Percentiles rank a stretch among this genome's conserved stretches.
phyloP scores from a whole-genome alignment of 2,888 invertebrate genomes.

The Chrysolina oricalcia region DNA sequence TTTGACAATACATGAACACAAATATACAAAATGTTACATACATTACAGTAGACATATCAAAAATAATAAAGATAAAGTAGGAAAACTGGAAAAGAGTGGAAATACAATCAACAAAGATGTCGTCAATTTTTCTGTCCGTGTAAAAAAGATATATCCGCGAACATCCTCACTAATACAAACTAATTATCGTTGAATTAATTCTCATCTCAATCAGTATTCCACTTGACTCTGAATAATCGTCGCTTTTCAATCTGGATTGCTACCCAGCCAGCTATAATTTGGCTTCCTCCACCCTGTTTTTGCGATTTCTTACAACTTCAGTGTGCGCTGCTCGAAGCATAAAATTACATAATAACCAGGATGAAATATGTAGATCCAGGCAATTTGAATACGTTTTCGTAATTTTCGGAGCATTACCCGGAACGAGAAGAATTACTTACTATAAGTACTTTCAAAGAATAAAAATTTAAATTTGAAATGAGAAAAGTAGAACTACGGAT shows the following conservation, averaged over 20 bases:
- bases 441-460: background rate
- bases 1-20: no score
- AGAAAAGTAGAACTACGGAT: no score
- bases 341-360: constrained; percentile 15
- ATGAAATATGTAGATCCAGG: constrained; percentile 14
- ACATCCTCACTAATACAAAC: background rate
- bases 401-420: constrained; percentile 19
- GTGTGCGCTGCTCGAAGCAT: background rate
- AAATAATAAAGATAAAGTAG: no score
- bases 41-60: no score
- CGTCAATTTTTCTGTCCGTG: background rate
- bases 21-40: no score
- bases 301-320: constrained; percentile 12
- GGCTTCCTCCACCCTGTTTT: constrained; percentile 19
- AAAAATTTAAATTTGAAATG: no score
- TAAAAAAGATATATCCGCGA: background rate
- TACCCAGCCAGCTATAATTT: constrained; percentile 8
- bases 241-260: constrained; percentile 9
- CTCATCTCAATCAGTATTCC: constrained; percentile 8
- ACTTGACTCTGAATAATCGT: background rate
- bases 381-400: constrained; percentile 20
- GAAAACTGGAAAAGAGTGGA: no score
- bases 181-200: background rate
- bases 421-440: background rate
- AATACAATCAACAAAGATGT: no score